A percentile compares a stretch with the other conserved stretches of the same genome.
Evolutionary conservation across 2,888 invertebrate genomes (phyloP).

Genomic region (Saturnia japonica): DNA sequence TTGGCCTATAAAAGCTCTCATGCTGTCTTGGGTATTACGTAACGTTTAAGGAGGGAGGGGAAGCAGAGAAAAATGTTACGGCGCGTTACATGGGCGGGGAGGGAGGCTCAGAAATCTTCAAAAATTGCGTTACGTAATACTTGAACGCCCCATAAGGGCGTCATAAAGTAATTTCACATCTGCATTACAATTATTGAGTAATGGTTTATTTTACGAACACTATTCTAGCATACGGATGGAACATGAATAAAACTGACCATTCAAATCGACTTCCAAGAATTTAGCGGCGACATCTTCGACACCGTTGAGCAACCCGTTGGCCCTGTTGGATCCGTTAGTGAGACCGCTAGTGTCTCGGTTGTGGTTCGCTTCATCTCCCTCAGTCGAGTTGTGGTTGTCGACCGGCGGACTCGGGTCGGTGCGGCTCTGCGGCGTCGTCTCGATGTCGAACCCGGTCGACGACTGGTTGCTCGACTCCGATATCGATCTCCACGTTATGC

Average conservation of each 20-base stretch:
- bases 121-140: too few relatives aligned
- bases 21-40: too few relatives aligned
- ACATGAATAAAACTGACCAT: slow-evolving; percentile 27
- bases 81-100: too few relatives aligned
- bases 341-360: slow-evolving; percentile 37
- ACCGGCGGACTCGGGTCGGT: slow-evolving; percentile 37
- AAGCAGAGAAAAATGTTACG: too few relatives aligned
- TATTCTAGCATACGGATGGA: not conserved
- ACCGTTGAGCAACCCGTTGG: slow-evolving; percentile 54
- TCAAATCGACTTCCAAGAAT: slow-evolving; percentile 71
- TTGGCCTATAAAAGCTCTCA: too few relatives aligned
- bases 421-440: slow-evolving; percentile 37
- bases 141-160: too few relatives aligned
- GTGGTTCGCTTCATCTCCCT: slow-evolving; percentile 46
- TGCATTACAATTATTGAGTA: too few relatives aligned
- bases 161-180: too few relatives aligned
- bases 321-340: not conserved
- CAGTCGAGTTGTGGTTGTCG: slow-evolving; percentile 48
- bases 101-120: too few relatives aligned
- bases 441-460: slow-evolving; percentile 58
- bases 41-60: too few relatives aligned
- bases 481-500: slow-evolving; percentile 77
- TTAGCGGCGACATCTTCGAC: slow-evolving; percentile 58
- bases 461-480: slow-evolving; percentile 77
- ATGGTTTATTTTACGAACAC: not conserved